Conservation (phyloP, 2,888 invertebrate genomes). For the Cotesia congregata region DNA sequence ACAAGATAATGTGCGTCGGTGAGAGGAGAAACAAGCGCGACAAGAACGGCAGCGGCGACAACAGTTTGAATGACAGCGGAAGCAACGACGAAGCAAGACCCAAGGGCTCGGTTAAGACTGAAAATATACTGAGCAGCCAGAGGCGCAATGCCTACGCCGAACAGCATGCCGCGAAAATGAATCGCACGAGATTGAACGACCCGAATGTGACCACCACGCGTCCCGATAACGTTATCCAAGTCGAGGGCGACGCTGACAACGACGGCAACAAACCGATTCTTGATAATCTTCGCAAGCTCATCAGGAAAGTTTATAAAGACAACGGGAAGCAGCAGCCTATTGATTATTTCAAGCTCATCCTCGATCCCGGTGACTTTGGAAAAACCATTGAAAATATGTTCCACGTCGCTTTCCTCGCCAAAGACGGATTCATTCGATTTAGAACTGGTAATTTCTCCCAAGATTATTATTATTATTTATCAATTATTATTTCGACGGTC, state of each 20-base stretch:
- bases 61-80: background rate
- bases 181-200: background rate
- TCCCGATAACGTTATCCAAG: background rate
- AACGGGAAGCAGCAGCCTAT: constrained; percentile 63
- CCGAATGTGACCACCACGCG: background rate
- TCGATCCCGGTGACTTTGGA: constrained; percentile 75
- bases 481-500: background rate
- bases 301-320: background rate
- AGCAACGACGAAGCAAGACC: background rate
- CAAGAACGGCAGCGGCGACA: background rate
- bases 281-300: background rate
- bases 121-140: background rate
- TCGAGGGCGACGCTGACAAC: background rate
- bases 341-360: constrained; percentile 74
- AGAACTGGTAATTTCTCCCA: background rate
- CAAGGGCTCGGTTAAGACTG: background rate
- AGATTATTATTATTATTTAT: background rate
- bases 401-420: constrained; percentile 74
- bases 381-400: constrained; percentile 77
- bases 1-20: background rate
- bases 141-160: background rate
- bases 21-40: background rate
- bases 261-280: background rate
- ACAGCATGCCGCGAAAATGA: background rate
- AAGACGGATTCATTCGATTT: background rate